Base-by-base conservation (phyloP, 2,888 invertebrate species). In the Mesoligia furuncula region DNA sequence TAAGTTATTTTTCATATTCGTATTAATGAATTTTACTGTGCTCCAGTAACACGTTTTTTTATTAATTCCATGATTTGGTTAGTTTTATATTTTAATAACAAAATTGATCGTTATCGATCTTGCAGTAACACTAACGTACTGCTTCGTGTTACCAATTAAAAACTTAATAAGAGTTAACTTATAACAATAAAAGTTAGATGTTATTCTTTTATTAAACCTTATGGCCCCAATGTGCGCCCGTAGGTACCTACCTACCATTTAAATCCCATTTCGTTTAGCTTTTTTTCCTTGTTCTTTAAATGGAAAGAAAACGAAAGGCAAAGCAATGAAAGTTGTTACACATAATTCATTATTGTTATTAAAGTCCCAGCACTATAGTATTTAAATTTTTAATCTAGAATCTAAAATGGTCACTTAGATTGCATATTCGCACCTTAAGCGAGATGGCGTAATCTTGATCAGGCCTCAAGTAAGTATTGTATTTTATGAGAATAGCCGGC, bases 391-490 rank as follows among this genome's bases (percentile, higher is more conserved):
- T 75, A 73, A 82, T 82, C 82, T 82, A 75, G 51, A 70, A 81
- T 81, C 81, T 81, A 66, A 85, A 70, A 64, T 81, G 75, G 24
- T 62, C 81, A 48, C 48, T 85, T 81, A 51, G 70, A 74, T 85
- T 81, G 72, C 42, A 81, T 81, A 81, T 62, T 81, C 27, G 81
- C 66, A 81, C 82, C 61, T 62, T 27, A 45, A 62, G 42, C 27
- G 51, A 85, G 81, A 68, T 81, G 82, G 67, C 45, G 83, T 24
- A 66, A 83, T 83, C 83, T 85, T 70, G 83, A 85, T 75, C 72
- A 36, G 27, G 8, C 15, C 31, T 68, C 69, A 57, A 73, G 57
- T 81, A 69, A 54, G 59, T 59, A 68, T 72, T 75, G 76, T 71
- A 83, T 76, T 85, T 83, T 76, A 85, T 82, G 85, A 69, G 69